Evolutionary conservation across 2,888 invertebrate genomes (phyloP).

Genomic region (Chydorus sphaericus): DNA sequence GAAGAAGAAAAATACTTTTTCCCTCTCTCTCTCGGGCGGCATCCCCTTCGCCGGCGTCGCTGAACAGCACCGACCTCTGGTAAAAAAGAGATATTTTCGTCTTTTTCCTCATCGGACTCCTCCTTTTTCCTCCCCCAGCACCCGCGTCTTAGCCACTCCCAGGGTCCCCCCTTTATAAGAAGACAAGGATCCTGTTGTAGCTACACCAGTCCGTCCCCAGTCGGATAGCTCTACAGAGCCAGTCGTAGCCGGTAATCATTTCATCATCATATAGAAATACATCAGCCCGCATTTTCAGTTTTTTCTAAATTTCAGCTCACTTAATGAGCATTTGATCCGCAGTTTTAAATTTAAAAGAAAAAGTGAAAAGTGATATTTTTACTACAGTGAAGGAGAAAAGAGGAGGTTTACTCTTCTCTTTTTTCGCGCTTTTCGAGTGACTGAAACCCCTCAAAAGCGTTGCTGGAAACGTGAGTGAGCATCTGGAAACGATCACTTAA

Average conservation of each 20-base stretch:
- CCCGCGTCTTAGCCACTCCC: conserved; percentile 5
- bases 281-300: not conserved
- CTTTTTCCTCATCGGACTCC: too few relatives aligned
- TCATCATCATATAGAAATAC: not conserved
- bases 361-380: not conserved
- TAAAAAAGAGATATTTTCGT: conserved; percentile 3
- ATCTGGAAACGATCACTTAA: conserved; percentile 4
- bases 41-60: conserved; percentile 2
- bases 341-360: not conserved
- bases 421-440: not conserved
- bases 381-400: too few relatives aligned
- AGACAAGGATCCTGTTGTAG: not conserved
- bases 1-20: too few relatives aligned
- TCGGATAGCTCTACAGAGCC: conserved; percentile 10
- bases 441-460: not conserved
- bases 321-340: not conserved
- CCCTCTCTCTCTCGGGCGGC: too few relatives aligned
- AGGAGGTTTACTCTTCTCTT: not conserved
- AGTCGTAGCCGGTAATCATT: not conserved
- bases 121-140: too few relatives aligned
- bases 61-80: too few relatives aligned
- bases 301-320: not conserved
- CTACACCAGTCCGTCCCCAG: conserved; percentile 12
- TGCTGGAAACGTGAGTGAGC: conserved; percentile 1
- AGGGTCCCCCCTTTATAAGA: conserved; percentile 7